These are phyloP conservation scores for Ictalurus punctatus DNA, from an alignment of 2,113 vertebrate species.

Conservation along the genomic window DNA sequence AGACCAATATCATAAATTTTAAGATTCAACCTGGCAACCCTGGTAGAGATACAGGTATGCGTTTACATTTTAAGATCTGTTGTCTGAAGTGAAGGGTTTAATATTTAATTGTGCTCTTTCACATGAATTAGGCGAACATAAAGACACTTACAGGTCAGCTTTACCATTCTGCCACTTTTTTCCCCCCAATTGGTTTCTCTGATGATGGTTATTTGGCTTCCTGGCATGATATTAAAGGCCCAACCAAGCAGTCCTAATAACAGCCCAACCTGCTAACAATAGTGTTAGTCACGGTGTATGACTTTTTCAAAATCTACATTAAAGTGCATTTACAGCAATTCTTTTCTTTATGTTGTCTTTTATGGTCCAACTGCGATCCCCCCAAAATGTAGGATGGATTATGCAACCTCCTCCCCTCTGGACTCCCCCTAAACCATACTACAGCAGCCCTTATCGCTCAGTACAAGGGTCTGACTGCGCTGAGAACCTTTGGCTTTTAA, in stretches of 20 bases:
- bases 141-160: too few species aligned
- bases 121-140: not conserved
- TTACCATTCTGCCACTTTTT: too few species aligned
- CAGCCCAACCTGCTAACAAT: not conserved
- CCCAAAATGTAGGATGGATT: not conserved
- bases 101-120: not conserved
- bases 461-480: not conserved
- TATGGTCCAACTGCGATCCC: not conserved
- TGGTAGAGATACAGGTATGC: not conserved
- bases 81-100: not conserved
- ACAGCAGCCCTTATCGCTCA: not conserved
- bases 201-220: too few species aligned
- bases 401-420: not conserved
- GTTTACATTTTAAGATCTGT: not conserved
- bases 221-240: too few species aligned
- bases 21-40: not conserved
- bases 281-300: not conserved
- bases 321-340: not conserved
- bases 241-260: not conserved
- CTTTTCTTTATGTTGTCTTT: not conserved
- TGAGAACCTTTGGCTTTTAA: not conserved
- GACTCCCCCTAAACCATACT: not conserved
- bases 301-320: not conserved
- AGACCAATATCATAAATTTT: not conserved
- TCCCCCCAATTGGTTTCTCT: too few species aligned